Conservation (phyloP, 2,113 vertebrate species). For the Amblyopsis rosae region DNA sequence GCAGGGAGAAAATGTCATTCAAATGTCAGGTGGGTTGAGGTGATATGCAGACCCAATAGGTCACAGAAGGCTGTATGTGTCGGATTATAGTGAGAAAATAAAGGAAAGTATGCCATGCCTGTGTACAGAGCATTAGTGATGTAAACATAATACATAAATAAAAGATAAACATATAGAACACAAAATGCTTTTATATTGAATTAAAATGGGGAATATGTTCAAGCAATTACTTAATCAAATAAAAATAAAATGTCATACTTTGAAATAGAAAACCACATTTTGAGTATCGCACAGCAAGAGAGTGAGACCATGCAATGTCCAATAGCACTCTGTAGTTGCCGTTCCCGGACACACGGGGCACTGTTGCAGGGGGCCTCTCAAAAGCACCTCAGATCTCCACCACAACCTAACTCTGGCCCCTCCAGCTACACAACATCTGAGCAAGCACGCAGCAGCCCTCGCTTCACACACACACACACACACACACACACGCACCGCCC, state of each 20-base stretch:
- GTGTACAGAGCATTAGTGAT: background rate
- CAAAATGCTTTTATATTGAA: no score
- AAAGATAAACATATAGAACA: no score
- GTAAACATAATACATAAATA: no score
- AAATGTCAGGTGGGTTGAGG: constrained; percentile 60
- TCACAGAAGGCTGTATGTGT: constrained; percentile 31
- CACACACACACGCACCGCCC: constrained; percentile 13
- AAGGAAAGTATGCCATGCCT: background rate
- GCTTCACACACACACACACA: constrained; percentile 5
- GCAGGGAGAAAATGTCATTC: constrained; percentile 52
- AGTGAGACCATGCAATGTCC: no score
- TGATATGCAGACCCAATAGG: constrained; percentile 35
- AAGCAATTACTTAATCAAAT: no score
- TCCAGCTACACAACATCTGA: constrained; percentile 6
- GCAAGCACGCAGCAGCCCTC: constrained; percentile 1
- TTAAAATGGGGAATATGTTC: no score
- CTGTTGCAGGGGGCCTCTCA: background rate
- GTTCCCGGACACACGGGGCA: background rate
- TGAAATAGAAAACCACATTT: no score
- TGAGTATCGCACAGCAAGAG: no score
- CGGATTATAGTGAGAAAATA: constrained; percentile 23
- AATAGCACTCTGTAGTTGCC: background rate
- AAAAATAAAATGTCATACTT: no score
- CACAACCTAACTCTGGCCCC: background rate
- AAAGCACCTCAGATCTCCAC: background rate